Conservation (phyloP, 2,113 vertebrate species). For the Archocentrus centrarchus region DNA sequence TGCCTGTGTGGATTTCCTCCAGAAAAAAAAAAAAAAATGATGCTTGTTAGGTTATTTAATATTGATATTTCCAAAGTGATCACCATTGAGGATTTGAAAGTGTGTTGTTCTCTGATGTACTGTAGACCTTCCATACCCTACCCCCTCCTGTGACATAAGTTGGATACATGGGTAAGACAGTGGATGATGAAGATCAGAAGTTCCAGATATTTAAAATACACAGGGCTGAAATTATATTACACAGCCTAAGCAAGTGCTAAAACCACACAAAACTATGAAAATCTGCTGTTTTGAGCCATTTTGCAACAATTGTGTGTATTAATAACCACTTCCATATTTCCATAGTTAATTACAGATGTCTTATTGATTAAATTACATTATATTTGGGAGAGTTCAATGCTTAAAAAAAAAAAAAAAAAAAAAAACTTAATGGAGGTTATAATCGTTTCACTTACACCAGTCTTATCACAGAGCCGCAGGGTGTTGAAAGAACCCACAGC, state of each 20-base stretch:
- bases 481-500: slow-evolving; percentile 96
- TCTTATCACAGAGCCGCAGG: slow-evolving; percentile 94
- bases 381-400: background rate
- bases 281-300: background rate
- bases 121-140: background rate
- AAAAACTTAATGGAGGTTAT: background rate
- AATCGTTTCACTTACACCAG: slow-evolving; percentile 87
- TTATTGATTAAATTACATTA: background rate
- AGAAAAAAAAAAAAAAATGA: background rate
- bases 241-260: background rate
- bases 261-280: background rate
- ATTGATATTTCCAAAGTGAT: background rate
- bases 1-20: background rate
- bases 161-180: background rate
- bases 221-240: background rate
- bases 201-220: background rate
- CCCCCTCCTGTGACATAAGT: background rate
- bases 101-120: background rate
- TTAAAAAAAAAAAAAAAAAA: background rate
- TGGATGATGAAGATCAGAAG: background rate
- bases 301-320: background rate
- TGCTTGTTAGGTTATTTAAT: background rate
- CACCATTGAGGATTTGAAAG: background rate
- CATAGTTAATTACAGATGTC: background rate
- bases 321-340: background rate